A percentile compares a stretch with the other conserved stretches of the same genome.
phyloP scores from a whole-genome alignment of 2,888 invertebrate genomes.

The Mactromeris polynyma region DNA sequence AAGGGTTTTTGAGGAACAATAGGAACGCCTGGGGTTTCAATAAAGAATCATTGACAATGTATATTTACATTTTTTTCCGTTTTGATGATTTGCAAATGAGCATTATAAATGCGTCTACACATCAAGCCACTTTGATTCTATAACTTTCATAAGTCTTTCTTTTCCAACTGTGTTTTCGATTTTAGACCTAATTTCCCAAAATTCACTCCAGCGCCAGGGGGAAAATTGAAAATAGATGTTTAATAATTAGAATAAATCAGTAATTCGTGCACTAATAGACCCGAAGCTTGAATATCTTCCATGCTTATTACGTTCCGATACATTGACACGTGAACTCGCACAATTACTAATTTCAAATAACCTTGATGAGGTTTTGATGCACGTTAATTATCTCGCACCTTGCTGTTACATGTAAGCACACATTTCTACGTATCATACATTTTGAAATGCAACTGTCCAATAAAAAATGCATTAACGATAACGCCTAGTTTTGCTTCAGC shows the following conservation, averaged over 20 bases:
- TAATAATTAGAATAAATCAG: not conserved
- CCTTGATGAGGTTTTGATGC: not conserved
- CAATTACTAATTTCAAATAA: conserved; percentile 12
- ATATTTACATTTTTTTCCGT: not conserved
- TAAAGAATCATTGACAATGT: not conserved
- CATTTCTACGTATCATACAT: not conserved
- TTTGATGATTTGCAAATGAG: not conserved
- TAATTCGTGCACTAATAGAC: not conserved
- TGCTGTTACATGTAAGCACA: not conserved
- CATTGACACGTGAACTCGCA: not conserved
- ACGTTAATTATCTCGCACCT: not conserved
- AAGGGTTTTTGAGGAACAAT: not conserved
- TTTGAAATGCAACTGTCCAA: not conserved
- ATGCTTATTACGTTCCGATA: not conserved
- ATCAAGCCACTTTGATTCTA: not conserved
- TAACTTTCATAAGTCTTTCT: not conserved
- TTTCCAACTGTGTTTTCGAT: not conserved
- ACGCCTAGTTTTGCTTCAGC: no score
- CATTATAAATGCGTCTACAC: not conserved
- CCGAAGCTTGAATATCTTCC: not conserved
- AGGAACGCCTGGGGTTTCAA: not conserved
- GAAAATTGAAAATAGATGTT: not conserved
- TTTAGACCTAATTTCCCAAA: not conserved
- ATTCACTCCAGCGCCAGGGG: not conserved
- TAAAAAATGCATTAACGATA: no score